Percentiles rank a stretch among this genome's conserved stretches.
phyloP scores from a whole-genome alignment of 2,888 invertebrate species.

The Drosophila koepferae region DNA sequence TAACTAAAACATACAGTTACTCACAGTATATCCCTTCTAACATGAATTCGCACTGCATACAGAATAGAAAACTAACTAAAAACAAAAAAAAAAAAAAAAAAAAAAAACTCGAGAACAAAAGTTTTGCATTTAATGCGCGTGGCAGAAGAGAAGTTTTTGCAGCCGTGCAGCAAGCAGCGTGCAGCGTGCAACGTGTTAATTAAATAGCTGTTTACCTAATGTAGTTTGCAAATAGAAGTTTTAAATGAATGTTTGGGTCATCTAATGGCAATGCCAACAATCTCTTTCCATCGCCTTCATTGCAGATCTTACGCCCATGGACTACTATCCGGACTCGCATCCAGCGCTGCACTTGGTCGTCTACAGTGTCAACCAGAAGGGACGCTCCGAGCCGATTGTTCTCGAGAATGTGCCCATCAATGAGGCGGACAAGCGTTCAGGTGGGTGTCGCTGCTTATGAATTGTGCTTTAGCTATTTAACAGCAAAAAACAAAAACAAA shows the following conservation, averaged over 20 bases:
- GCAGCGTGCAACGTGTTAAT: conserved; percentile 69
- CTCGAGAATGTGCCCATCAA: conserved; percentile 94
- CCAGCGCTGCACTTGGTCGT: conserved; percentile 91
- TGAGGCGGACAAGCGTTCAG: conserved; percentile 94
- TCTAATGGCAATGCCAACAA: conserved; percentile 45
- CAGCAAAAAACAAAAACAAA: neutral
- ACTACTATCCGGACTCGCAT: conserved; percentile 85
- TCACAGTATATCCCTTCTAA: neutral
- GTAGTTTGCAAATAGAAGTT: conserved; percentile 69
- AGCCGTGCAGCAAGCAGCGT: conserved; percentile 57
- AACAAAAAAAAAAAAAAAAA: neutral
- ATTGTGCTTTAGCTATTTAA: conserved; percentile 21
- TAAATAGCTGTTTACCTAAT: conserved; percentile 79
- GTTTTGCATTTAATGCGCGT: conserved; percentile 68
- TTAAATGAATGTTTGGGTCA: conserved; percentile 71
- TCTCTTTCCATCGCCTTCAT: neutral
- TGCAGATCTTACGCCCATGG: conserved; percentile 84
- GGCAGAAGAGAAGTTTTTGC: conserved; percentile 63
- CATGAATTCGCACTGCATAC: conserved; percentile 3
- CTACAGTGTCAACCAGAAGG: conserved; percentile 94
- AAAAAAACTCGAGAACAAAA: conserved; percentile 36
- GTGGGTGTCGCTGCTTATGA: conserved; percentile 85
- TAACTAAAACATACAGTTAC: neutral
- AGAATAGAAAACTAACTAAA: conserved; percentile 18
- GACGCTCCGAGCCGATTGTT: conserved; percentile 92